Base-by-base conservation (phyloP, 2,888 invertebrate genomes). In the Iphiclides podalirius region DNA sequence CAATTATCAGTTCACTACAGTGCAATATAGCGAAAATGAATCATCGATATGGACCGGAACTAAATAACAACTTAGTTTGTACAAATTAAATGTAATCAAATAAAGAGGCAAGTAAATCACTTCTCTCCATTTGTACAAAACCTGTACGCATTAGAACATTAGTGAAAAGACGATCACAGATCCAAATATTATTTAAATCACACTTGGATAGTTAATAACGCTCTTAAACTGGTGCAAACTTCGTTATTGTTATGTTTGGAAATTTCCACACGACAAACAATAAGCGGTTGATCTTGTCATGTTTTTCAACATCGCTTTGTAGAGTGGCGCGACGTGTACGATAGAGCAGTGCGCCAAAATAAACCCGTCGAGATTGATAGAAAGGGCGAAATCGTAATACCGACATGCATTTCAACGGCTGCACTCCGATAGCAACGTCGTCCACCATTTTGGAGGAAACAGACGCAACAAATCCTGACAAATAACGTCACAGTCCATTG, bases 231-330 rank as follows among this genome's bases (percentile, higher is more conserved):
- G 49, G 23, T 47, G 44, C 45, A 45, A 44, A 54, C 58, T 47
- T 37, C 12, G 14, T 39, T 49, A 45, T 48, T 64, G 66, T 65
- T 65, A 74, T 81, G 80, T 81, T 82, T 83, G 76, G 74, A 79
- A 80, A 79, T 79, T 73, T 75, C 75, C 72, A 60, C 61, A 63
- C 70, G 66, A 75, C 78, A 82, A 81, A 78, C 77, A 79, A 74
- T 71, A 63, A 66, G 62, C 57, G 60, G 66, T 57, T 58, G 60
- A 59, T 65, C 61, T 59, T 54, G 45, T 49, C 37, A 52, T 65
- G 64, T 72, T 72, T 70, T 71, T 71, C 69, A 72, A 72, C 72
- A 74, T 60, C 45, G 43, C 48, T 39, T 26, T 49, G 44, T 43
- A 38, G 42, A 16, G 12, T 13, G 14, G 34, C 28, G 34, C 44